These are phyloP conservation scores for Cerastis leucographa DNA, from an alignment of 2,888 invertebrate species.

Conservation along the genomic window DNA sequence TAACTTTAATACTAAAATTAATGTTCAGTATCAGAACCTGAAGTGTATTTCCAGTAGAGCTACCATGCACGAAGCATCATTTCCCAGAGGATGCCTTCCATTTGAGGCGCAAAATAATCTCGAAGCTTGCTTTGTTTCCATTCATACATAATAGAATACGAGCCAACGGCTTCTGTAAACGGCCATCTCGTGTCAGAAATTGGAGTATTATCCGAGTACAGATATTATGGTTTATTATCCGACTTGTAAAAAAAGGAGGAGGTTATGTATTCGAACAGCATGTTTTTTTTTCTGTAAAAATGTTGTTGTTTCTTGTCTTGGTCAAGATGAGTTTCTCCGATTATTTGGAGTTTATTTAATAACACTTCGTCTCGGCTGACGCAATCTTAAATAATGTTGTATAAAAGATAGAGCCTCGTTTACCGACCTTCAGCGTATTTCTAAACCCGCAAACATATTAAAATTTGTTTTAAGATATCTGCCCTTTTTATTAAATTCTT, in stretches of 20 bases:
- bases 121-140: slow-evolving; percentile 15
- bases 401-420: too few species aligned
- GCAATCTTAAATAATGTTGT: not conserved
- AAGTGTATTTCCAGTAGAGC: slow-evolving; percentile 16
- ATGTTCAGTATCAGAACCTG: slow-evolving; percentile 6
- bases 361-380: not conserved
- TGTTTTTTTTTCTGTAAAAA: not conserved
- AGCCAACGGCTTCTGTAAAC: not conserved
- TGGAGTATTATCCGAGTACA: not conserved
- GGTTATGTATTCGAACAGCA: too few species aligned
- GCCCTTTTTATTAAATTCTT: not conserved
- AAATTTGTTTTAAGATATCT: not conserved
- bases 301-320: not conserved
- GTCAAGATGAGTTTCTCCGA: not conserved
- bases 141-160: slow-evolving; percentile 39
- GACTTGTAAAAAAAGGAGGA: too few species aligned
- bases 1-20: slow-evolving; percentile 4
- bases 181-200: not conserved
- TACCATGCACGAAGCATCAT: slow-evolving; percentile 35
- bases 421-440: too few species aligned
- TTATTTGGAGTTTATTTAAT: not conserved
- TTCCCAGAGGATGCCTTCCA: slow-evolving; percentile 39
- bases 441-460: too few species aligned
- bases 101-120: slow-evolving; percentile 38
- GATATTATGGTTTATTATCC: not conserved